These are phyloP conservation scores for Periophthalmus modestus DNA, from an alignment of 2,113 vertebrate genomes.

Conservation along the genomic window DNA sequence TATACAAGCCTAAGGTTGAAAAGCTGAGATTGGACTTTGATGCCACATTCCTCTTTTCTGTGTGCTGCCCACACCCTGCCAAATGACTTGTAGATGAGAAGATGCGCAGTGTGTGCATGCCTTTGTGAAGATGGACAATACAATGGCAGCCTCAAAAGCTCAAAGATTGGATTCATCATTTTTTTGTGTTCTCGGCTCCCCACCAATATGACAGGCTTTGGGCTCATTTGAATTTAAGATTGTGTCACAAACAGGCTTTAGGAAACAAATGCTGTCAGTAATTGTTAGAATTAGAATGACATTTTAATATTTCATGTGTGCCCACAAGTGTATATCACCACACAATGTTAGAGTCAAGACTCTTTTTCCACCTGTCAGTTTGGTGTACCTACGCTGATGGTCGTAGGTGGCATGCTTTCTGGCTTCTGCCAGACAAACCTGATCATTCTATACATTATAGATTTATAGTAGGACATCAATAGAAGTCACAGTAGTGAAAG, in stretches of 20 bases:
- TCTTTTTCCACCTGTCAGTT: conserved; percentile 50
- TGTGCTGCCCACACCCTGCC: conserved; percentile 39
- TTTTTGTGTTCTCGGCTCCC: conserved; percentile 28
- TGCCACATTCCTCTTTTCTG: conserved; percentile 32
- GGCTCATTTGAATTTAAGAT: conserved; percentile 24
- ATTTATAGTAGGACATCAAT: neutral
- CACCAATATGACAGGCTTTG: conserved; percentile 37
- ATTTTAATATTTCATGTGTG: neutral
- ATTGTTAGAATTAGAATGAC: neutral
- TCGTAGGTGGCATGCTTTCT: too few relatives aligned
- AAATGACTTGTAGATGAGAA: conserved; percentile 50
- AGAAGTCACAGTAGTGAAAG: conserved; percentile 68
- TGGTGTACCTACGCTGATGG: conserved; percentile 6
- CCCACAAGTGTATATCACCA: conserved; percentile 19
- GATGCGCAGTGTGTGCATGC: conserved; percentile 44
- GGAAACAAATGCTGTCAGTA: neutral
- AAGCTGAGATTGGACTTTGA: conserved; percentile 20
- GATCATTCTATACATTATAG: neutral
- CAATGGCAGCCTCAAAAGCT: conserved; percentile 39
- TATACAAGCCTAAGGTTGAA: neutral
- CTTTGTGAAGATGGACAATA: conserved; percentile 34
- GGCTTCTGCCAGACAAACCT: neutral
- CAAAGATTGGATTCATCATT: conserved; percentile 45
- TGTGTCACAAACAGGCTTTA: conserved; percentile 11
- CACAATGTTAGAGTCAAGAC: conserved; percentile 16